A percentile compares a stretch with the other conserved stretches of the same genome.
Conservation (phyloP, 2,113 vertebrate genomes). For the Callospermophilus lateralis region DNA sequence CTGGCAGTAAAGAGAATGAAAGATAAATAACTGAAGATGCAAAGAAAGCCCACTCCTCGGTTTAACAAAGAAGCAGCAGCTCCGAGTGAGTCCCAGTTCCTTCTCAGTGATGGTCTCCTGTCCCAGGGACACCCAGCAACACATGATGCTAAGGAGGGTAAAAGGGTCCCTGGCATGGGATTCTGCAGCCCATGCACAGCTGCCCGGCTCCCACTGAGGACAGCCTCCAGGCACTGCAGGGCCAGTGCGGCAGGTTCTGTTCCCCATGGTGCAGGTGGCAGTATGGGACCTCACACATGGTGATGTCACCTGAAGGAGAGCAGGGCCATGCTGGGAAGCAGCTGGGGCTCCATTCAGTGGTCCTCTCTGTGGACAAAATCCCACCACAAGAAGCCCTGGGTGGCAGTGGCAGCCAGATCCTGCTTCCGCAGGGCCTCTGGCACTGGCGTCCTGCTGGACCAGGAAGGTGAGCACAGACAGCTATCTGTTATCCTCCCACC, state of each 20-base stretch:
- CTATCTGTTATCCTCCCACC: background rate
- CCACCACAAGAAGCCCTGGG: background rate
- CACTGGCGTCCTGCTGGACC: background rate
- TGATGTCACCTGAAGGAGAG: background rate
- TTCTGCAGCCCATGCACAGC: accelerated
- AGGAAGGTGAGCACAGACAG: accelerated
- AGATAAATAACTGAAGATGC: accelerated
- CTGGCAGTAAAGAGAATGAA: background rate
- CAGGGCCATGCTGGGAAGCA: background rate
- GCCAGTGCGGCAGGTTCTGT: background rate
- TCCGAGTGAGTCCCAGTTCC: background rate
- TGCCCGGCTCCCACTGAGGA: too few species aligned
- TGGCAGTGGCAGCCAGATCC: background rate
- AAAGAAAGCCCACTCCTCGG: background rate
- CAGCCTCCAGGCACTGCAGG: background rate
- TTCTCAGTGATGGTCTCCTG: background rate
- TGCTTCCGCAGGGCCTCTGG: background rate
- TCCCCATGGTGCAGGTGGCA: accelerated
- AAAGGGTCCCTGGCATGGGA: accelerated
- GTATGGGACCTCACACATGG: accelerated
- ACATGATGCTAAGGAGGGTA: background rate
- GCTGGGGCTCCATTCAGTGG: background rate
- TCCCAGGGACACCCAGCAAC: background rate
- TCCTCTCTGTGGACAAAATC: background rate
- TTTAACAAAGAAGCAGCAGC: background rate